Conservation (phyloP, 2,888 invertebrate species). For the Lithosia quadra region DNA sequence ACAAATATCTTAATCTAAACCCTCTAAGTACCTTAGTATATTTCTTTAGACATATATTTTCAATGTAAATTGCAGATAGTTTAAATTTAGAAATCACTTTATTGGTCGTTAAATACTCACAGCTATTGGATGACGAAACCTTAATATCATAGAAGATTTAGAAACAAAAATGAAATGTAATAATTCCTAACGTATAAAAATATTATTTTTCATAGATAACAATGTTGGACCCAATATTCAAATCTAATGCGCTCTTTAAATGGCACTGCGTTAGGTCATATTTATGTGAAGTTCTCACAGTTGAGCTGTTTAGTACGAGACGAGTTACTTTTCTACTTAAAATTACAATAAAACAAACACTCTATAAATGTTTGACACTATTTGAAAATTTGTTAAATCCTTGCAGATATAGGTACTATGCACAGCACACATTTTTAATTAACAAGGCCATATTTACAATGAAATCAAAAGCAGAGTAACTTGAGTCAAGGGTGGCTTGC, state of each 20-base stretch:
- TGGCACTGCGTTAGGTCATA: slow-evolving; percentile 3
- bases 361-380: slow-evolving; percentile 1
- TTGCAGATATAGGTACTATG: not conserved
- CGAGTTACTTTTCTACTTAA: not conserved
- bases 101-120: slow-evolving; percentile 30
- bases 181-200: not conserved
- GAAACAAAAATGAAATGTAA: not conserved
- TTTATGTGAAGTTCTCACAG: not conserved
- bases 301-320: not conserved
- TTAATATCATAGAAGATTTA: slow-evolving; percentile 19
- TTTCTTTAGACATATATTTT: slow-evolving; percentile 28
- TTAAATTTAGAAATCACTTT: slow-evolving; percentile 27
- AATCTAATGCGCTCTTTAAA: not conserved
- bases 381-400: slow-evolving; percentile 11
- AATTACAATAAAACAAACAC: not conserved
- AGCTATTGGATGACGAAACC: slow-evolving; percentile 14
- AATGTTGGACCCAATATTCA: slow-evolving; percentile 6
- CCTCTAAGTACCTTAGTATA: slow-evolving; percentile 47
- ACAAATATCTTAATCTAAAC: slow-evolving; percentile 45
- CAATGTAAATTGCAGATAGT: slow-evolving; percentile 22
- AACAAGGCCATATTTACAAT: slow-evolving; percentile 31
- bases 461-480: slow-evolving; percentile 21
- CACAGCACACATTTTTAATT: not conserved
- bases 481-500: slow-evolving; percentile 67
- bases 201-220: not conserved